These are phyloP conservation scores for Gari tellinella DNA, from an alignment of 2,888 invertebrate species.

Conservation along the genomic window DNA sequence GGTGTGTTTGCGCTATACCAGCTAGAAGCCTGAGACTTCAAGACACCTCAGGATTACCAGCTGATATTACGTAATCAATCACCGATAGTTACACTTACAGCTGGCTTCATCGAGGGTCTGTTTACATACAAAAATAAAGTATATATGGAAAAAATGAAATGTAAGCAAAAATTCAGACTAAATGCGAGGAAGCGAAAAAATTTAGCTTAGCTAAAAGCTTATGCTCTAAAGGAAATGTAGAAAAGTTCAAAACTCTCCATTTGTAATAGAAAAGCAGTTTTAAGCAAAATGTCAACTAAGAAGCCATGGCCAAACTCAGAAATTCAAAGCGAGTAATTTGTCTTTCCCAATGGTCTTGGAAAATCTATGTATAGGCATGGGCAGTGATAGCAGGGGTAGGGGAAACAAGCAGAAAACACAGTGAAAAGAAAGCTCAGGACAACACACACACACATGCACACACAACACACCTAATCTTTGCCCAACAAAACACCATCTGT, in stretches of 20 bases:
- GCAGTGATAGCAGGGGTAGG: constrained; percentile 61
- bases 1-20: constrained; percentile 79
- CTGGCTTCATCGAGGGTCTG: background rate
- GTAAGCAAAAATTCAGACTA: constrained; percentile 32
- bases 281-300: constrained; percentile 46
- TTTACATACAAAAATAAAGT: background rate
- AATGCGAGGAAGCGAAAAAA: constrained; percentile 33
- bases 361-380: constrained; percentile 39
- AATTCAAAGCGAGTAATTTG: constrained; percentile 22
- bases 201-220: constrained; percentile 51
- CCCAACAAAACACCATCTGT: background rate
- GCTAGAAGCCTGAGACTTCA: constrained; percentile 79
- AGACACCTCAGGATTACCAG: constrained; percentile 93
- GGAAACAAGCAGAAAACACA: constrained; percentile 21
- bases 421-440: constrained; percentile 9
- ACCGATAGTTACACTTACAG: background rate
- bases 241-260: constrained; percentile 25
- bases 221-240: constrained; percentile 50
- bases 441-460: background rate
- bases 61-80: constrained; percentile 94
- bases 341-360: constrained; percentile 18
- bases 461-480: background rate
- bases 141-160: background rate
- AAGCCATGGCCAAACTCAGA: constrained; percentile 32
- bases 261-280: constrained; percentile 41